phyloP scores from a whole-genome alignment of 2,797 vertebrate genomes.

The Myotis findleyi region DNA sequence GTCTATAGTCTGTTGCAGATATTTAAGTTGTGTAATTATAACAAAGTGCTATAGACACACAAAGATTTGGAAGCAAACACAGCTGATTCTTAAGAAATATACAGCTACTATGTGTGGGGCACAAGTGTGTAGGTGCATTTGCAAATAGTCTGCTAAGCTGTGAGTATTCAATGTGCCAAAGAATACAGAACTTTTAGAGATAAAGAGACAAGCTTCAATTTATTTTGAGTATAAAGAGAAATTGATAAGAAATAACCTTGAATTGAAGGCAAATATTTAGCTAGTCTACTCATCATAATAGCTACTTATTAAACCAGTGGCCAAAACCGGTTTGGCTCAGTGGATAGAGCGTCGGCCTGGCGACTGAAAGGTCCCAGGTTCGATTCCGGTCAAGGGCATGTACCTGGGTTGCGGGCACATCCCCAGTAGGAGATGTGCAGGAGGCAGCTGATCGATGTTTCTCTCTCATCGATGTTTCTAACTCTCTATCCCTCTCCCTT shows the following conservation, averaged over 20 bases:
- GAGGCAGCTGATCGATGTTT: no score
- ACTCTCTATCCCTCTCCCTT: no score
- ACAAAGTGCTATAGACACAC: not conserved
- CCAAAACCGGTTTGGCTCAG: no score
- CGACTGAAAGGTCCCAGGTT: no score
- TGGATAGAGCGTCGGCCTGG: no score
- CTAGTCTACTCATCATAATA: not conserved
- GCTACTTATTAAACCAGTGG: not conserved
- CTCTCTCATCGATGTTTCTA: no score
- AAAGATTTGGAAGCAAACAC: not conserved
- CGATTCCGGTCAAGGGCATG: no score
- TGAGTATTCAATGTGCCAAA: not conserved
- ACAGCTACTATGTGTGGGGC: not conserved
- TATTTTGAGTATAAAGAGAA: not conserved
- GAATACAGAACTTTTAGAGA: not conserved
- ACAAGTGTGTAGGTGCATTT: not conserved
- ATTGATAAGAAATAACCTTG: not conserved
- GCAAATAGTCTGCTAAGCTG: not conserved
- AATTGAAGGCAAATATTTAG: constrained; percentile 10
- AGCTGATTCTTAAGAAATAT: constrained; percentile 13
- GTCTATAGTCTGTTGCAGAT: not conserved
- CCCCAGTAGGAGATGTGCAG: no score
- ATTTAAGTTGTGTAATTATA: constrained; percentile 11
- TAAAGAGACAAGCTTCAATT: not conserved
- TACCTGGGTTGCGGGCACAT: no score